Percentiles rank a stretch among this genome's conserved stretches.
These are phyloP conservation scores for Auanema freiburgensis DNA, from an alignment of 2,888 invertebrate species.

Conservation along the genomic window DNA sequence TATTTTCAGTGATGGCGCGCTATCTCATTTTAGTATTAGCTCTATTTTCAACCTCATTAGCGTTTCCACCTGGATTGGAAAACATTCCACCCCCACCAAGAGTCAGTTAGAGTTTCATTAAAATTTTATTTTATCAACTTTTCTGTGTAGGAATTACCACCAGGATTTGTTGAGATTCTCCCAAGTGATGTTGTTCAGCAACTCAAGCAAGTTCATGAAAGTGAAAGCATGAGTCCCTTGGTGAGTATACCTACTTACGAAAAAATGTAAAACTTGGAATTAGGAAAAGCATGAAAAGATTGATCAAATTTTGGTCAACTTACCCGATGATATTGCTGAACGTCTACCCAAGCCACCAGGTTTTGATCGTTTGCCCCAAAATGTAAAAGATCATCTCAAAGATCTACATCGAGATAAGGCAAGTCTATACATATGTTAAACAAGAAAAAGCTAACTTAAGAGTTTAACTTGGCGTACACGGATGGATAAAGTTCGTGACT, in stretches of 20 bases:
- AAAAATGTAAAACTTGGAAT: background rate
- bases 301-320: conserved; percentile 53
- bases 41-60: conserved; percentile 14
- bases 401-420: conserved; percentile 46
- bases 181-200: conserved; percentile 51
- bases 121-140: background rate
- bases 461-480: conserved; percentile 13
- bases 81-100: conserved; percentile 20
- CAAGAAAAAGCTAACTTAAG: conserved; percentile 6
- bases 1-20: too few species aligned
- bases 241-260: conserved; percentile 6
- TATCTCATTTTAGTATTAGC: conserved; percentile 2
- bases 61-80: conserved; percentile 15
- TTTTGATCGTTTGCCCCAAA: conserved; percentile 49
- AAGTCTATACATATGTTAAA: conserved; percentile 4
- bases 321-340: conserved; percentile 55
- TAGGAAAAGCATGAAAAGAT: conserved; percentile 55
- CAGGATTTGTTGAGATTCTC: conserved; percentile 52
- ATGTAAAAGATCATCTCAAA: conserved; percentile 49
- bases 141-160: conserved; percentile 43
- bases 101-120: background rate
- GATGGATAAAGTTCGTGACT: conserved; percentile 15
- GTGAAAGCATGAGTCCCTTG: conserved; percentile 17
- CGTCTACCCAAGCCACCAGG: conserved; percentile 58
- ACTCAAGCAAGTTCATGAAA: conserved; percentile 51